Evolutionary conservation across 2,797 vertebrate genomes (phyloP).

Genomic region (Tenualosa ilisha): DNA sequence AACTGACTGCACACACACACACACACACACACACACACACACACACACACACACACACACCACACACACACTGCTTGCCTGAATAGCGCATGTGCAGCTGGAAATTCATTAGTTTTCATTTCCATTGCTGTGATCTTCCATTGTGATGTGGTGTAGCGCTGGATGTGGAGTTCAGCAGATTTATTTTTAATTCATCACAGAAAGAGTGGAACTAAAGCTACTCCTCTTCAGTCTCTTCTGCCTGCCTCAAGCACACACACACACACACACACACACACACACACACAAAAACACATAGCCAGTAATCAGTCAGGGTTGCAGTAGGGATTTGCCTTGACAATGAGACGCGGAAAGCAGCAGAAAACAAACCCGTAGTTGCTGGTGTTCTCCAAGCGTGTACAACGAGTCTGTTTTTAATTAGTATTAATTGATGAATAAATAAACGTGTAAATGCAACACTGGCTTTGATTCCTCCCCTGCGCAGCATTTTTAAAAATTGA

Average conservation of each 20-base stretch:
- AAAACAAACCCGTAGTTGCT: constrained; percentile 33
- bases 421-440: constrained; percentile 69
- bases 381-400: not conserved
- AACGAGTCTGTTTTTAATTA: constrained; percentile 62
- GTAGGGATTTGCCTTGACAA: constrained; percentile 30
- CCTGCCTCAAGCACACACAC: not conserved
- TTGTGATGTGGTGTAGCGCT: not conserved
- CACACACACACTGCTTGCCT: no score
- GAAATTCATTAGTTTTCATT: not conserved
- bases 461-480: constrained; percentile 37
- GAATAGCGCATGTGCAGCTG: not conserved
- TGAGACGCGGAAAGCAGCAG: constrained; percentile 30
- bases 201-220: not conserved
- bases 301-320: constrained; percentile 12
- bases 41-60: no score
- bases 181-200: not conserved
- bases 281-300: not conserved
- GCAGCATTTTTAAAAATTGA: not conserved
- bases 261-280: not conserved
- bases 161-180: no score
- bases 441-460: constrained; percentile 55
- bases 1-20: no score
- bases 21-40: no score
- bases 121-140: not conserved
- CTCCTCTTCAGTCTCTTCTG: not conserved